phyloP scores from a whole-genome alignment of 1,140 invertebrate species.

The Metaphire vulgaris region DNA sequence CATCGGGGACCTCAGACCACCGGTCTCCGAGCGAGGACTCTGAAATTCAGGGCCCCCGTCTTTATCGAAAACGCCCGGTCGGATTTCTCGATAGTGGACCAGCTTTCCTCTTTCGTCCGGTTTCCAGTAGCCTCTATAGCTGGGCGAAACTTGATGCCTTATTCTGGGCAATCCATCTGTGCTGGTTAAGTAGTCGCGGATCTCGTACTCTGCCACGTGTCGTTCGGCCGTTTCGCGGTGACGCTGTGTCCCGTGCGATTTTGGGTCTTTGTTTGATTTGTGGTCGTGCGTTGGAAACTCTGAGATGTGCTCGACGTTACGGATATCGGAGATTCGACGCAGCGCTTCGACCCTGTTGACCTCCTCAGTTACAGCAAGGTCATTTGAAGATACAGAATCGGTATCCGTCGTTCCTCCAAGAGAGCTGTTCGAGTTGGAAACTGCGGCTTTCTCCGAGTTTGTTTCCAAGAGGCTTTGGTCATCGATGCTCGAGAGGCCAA shows the following conservation, averaged over 20 bases:
- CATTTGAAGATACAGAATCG: no score
- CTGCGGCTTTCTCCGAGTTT: no score
- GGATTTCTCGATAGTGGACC: neutral
- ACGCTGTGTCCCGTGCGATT: neutral
- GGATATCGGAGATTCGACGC: no score
- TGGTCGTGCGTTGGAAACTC: neutral
- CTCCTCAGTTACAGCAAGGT: no score
- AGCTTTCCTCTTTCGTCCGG: neutral
- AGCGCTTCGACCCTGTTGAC: no score
- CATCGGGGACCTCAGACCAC: neutral
- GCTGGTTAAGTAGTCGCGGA: neutral
- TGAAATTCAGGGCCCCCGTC: neutral
- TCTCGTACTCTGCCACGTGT: neutral
- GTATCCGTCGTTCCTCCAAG: no score
- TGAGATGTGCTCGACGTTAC: neutral
- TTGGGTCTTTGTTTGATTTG: neutral
- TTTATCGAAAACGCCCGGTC: neutral
- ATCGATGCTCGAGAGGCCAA: no score
- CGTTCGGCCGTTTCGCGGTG: neutral
- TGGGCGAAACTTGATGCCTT: no score
- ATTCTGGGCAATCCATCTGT: no score
- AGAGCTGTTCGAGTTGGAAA: no score
- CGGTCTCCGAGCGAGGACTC: neutral
- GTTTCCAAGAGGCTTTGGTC: no score
- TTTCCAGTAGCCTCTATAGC: neutral